Base-by-base conservation (phyloP, 2,888 invertebrate species). In the Catocala nupta region DNA sequence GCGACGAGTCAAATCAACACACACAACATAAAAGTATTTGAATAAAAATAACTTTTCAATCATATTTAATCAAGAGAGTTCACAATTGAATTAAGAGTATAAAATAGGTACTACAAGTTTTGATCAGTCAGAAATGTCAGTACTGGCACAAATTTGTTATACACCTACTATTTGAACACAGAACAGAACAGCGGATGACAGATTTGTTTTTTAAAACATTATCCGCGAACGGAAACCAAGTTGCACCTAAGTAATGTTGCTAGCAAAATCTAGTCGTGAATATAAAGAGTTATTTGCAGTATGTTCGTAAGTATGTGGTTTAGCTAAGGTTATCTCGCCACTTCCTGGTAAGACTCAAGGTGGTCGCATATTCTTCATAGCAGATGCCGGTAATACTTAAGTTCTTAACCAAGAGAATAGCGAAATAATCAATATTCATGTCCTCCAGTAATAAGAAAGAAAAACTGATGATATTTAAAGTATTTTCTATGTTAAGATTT, bases 271-370 rank as follows among this genome's bases (percentile, higher is more conserved):
- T 47, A 47, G 47, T 47, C 47, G 25, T 16, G 13, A 47, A 47
- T 16, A 16, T 47, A 9, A 16, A 47, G 43, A 39, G 43, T 43
- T 43, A 43, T 43, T 11, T 43, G 43, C 43, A 11, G 43, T 43
- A 43, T 5, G 43, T 43, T 43, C 36, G 36, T 39, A 39, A 12
- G 39, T 48, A 57, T 48, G 50, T 12, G 53, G 36, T 47, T 65
- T 70, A 51, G 25, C 55, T 60, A 47, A 63, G 49, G 60, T 59
- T 71, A 71, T 68, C 71, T 63, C n/a, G 8, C 10, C 47, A 47
- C 50, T 63, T 59, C 53, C n/a, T 54, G 56, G 39, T 54, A 51
- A 33, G 43, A 48, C 25, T 57, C n/a, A 47, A n/a, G 10, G 12
- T 39, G 16, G 12, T 44, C 33, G 43, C 25, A 13, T 44, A 45